phyloP scores from a whole-genome alignment of 2,797 vertebrate species.

The Melanogrammus aeglefinus region DNA sequence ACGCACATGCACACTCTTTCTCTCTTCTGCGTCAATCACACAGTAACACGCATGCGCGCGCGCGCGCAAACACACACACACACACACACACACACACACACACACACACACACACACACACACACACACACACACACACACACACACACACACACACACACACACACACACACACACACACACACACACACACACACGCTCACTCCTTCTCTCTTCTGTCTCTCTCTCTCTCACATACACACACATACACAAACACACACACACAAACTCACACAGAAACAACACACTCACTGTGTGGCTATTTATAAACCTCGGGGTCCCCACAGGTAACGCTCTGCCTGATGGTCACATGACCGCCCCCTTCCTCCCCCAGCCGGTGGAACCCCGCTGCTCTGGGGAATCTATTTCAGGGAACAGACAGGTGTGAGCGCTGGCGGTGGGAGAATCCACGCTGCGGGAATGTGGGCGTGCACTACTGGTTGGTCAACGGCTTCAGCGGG shows the following conservation, averaged over 20 bases:
- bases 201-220: no score
- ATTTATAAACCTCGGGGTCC: constrained; percentile 56
- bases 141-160: no score
- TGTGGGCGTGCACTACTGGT: neutral
- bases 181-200: no score
- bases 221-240: no score
- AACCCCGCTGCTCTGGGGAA: constrained; percentile 46
- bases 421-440: constrained; percentile 54
- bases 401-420: constrained; percentile 70
- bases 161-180: no score
- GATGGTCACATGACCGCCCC: constrained; percentile 58
- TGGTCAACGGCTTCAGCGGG: neutral
- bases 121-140: no score
- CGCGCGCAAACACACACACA: no score
- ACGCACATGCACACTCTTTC: neutral
- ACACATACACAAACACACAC: no score
- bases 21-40: neutral
- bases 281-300: constrained; percentile 32
- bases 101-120: neutral
- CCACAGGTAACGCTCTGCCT: constrained; percentile 35
- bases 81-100: neutral
- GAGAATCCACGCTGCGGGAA: neutral
- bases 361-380: constrained; percentile 30
- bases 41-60: neutral
- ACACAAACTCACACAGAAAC: constrained; percentile 22